Conservation (phyloP, 2,113 vertebrate species). For the Cygnus atratus region DNA sequence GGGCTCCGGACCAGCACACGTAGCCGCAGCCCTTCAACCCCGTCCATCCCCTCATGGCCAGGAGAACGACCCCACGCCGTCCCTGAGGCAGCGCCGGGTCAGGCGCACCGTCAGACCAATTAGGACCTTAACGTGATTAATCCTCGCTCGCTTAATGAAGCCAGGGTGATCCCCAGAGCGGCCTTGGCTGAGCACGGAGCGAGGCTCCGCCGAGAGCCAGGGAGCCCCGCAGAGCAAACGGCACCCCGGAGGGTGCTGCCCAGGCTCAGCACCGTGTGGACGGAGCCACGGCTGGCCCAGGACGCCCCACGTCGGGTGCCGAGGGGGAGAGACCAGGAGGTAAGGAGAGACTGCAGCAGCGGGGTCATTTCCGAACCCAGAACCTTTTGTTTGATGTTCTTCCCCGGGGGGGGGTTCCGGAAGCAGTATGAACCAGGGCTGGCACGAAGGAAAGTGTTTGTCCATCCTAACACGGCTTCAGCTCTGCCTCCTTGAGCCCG, state of each 20-base stretch:
- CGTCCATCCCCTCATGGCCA: not conserved
- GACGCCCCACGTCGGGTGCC: not conserved
- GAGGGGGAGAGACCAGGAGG: not conserved
- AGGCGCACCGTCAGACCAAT: not conserved
- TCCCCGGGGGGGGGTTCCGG: not conserved
- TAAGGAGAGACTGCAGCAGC: not conserved
- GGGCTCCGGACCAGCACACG: rapidly evolving
- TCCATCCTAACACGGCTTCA: not conserved
- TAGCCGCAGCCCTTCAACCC: not conserved
- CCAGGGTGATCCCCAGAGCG: not conserved
- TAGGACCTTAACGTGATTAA: not conserved
- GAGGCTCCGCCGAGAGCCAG: not conserved
- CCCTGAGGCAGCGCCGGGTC: rapidly evolving
- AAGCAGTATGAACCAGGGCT: not conserved
- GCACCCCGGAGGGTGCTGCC: not conserved
- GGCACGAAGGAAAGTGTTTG: not conserved
- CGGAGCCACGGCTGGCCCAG: rapidly evolving
- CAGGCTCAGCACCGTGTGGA: not conserved
- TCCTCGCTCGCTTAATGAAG: not conserved
- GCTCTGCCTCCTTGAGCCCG: not conserved
- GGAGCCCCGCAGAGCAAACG: not conserved
- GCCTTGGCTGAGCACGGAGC: rapidly evolving
- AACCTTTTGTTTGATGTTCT: not conserved
- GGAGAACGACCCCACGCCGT: not conserved
- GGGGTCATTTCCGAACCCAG: not conserved